These are phyloP conservation scores for Argyra leucocephala DNA, from an alignment of 2,888 invertebrate species.

Conservation along the genomic window DNA sequence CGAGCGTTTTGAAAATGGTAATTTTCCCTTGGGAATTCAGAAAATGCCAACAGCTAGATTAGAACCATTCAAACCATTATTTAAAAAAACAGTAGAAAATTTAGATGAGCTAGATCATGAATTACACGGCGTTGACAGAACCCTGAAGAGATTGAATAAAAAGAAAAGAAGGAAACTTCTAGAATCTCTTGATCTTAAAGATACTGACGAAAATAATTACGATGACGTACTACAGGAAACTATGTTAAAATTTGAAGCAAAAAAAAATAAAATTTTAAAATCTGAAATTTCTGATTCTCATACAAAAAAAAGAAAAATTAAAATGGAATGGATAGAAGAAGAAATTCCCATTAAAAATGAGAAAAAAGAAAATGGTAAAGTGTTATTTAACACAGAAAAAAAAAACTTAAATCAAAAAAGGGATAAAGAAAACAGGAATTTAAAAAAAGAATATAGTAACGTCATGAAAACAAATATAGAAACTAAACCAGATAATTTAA, in stretches of 20 bases:
- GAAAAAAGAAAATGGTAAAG: conserved; percentile 8
- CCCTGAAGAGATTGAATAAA: conserved; percentile 44
- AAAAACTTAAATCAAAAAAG: conserved; percentile 14
- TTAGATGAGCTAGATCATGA: conserved; percentile 48
- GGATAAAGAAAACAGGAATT: conserved; percentile 22
- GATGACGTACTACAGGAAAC: conserved; percentile 29
- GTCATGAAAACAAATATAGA: not conserved
- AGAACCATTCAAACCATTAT: conserved; percentile 29
- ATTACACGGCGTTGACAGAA: conserved; percentile 37
- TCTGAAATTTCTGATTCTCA: conserved; percentile 26
- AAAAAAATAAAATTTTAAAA: conserved; percentile 14
- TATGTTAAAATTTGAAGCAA: conserved; percentile 21
- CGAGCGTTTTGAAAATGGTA: conserved; percentile 49
- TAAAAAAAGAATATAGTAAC: conserved; percentile 15
- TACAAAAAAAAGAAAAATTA: conserved; percentile 16
- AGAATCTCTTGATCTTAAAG: conserved; percentile 33
- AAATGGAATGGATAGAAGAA: conserved; percentile 37
- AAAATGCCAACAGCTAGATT: conserved; percentile 43
- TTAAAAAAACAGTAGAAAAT: conserved; percentile 37
- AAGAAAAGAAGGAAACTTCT: conserved; percentile 37
- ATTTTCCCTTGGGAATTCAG: conserved; percentile 59
- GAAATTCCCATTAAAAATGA: conserved; percentile 28
- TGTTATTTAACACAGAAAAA: conserved; percentile 8
- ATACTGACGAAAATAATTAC: conserved; percentile 36
- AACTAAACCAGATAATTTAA: not conserved